A percentile compares a stretch with the other conserved stretches of the same genome.
Conservation (phyloP, 2,888 invertebrate genomes). For the Stratiomys singularior region DNA sequence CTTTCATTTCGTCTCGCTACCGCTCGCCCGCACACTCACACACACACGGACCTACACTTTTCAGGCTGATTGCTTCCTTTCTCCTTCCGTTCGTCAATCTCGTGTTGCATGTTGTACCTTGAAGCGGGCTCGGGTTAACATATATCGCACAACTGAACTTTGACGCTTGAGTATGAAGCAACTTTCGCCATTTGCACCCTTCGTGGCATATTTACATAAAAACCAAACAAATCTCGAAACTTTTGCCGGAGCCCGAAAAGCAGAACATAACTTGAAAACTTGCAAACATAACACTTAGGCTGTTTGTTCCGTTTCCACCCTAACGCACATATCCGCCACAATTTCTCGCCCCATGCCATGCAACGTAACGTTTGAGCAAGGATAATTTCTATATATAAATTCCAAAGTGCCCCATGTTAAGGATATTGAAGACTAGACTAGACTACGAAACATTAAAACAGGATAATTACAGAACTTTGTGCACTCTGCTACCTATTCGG, state of each 20-base stretch:
- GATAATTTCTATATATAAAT: constrained; percentile 32
- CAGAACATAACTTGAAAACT: constrained; percentile 2
- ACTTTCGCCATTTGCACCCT: background rate
- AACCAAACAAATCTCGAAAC: constrained; percentile 7
- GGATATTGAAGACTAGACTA: constrained; percentile 41
- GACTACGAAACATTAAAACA: constrained; percentile 39
- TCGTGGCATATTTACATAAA: constrained; percentile 21
- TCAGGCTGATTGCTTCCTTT: constrained; percentile 24
- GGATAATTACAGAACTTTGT: constrained; percentile 38
- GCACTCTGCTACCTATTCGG: constrained; percentile 23
- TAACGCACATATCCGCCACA: background rate
- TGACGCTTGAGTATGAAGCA: background rate
- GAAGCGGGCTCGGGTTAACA: background rate
- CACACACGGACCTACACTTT: constrained; percentile 2
- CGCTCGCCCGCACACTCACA: background rate
- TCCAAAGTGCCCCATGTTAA: background rate
- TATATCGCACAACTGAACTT: background rate
- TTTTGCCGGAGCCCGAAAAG: constrained; percentile 5
- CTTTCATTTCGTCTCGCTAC: no score
- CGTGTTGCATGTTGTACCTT: background rate
- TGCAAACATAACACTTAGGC: background rate
- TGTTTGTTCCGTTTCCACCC: background rate
- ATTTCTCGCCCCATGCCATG: background rate
- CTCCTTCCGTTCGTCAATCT: background rate
- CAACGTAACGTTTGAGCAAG: background rate